These are phyloP conservation scores for Petrolisthes cinctipes DNA, from an alignment of 2,888 invertebrate genomes.

Conservation along the genomic window DNA sequence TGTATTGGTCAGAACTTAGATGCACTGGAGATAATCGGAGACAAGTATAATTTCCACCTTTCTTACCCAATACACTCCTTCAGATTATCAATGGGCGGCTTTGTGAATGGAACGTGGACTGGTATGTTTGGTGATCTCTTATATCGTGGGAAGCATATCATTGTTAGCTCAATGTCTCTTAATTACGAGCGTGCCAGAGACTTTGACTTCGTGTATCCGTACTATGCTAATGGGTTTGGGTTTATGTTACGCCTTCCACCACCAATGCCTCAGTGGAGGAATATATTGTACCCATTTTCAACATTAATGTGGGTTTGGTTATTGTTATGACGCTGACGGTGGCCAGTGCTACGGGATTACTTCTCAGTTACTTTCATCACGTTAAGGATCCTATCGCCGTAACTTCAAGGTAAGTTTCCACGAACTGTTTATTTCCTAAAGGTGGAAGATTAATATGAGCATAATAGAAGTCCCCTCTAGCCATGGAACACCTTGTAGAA, in stretches of 20 bases:
- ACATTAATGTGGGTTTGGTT: conserved; percentile 28
- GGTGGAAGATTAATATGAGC: too few species aligned
- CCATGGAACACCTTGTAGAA: too few species aligned
- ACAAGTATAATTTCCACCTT: background rate
- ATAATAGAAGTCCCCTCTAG: too few species aligned
- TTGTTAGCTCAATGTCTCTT: conserved; percentile 45
- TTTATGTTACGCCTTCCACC: conserved; percentile 43
- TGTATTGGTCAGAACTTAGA: too few species aligned
- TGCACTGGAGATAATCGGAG: too few species aligned
- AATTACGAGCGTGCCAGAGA: background rate
- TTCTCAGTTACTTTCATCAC: background rate
- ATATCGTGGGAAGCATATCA: conserved; percentile 24
- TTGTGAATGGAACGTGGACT: conserved; percentile 46
- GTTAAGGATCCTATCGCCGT: background rate
- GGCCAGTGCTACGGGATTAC: background rate
- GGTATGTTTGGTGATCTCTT: conserved; percentile 55
- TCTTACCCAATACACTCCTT: background rate
- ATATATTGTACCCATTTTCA: conserved; percentile 50
- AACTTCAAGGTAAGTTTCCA: background rate
- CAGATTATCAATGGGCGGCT: conserved; percentile 27
- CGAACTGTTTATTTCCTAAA: too few species aligned
- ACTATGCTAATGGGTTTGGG: conserved; percentile 34
- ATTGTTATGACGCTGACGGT: background rate
- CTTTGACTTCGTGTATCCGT: conserved; percentile 48
- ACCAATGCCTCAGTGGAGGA: conserved; percentile 42